A percentile compares a stretch with the other conserved stretches of the same genome.
These are phyloP conservation scores for Eupithecia insigniata DNA, from an alignment of 2,888 invertebrate genomes.

Conservation along the genomic window DNA sequence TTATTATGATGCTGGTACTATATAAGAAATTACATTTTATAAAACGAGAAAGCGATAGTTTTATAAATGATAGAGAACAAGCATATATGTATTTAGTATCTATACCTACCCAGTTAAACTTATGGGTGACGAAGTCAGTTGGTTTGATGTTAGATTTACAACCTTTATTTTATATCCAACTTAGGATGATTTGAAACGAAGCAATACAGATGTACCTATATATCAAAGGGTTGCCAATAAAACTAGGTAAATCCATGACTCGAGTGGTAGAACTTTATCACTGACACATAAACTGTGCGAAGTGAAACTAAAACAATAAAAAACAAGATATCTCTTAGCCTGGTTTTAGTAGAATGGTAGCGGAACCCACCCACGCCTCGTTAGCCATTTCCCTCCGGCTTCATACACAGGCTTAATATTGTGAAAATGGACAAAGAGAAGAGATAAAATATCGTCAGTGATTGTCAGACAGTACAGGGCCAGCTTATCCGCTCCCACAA, in stretches of 20 bases:
- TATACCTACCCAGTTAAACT: too few relatives aligned
- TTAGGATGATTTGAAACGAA: not conserved
- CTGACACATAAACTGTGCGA: slow-evolving; percentile 4
- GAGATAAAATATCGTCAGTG: not conserved
- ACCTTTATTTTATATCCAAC: not conserved
- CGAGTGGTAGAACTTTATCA: not conserved
- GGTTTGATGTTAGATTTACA: not conserved
- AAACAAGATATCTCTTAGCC: not conserved
- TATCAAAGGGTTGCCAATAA: not conserved
- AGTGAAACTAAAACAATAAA: not conserved
- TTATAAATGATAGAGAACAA: not conserved
- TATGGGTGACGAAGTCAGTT: not conserved
- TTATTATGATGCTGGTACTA: not conserved
- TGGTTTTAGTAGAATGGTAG: not conserved
- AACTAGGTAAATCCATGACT: not conserved
- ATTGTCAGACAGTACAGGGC: not conserved
- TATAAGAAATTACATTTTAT: not conserved
- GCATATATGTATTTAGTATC: too few relatives aligned
- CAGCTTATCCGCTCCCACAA: not conserved
- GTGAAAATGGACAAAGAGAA: not conserved
- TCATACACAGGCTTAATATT: too few relatives aligned
- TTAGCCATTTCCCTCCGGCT: not conserved
- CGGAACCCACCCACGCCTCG: not conserved
- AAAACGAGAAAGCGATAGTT: not conserved
- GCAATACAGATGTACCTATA: too few relatives aligned